Conservation (phyloP, 2,797 vertebrate species). For the Chloroceryle amazona region DNA sequence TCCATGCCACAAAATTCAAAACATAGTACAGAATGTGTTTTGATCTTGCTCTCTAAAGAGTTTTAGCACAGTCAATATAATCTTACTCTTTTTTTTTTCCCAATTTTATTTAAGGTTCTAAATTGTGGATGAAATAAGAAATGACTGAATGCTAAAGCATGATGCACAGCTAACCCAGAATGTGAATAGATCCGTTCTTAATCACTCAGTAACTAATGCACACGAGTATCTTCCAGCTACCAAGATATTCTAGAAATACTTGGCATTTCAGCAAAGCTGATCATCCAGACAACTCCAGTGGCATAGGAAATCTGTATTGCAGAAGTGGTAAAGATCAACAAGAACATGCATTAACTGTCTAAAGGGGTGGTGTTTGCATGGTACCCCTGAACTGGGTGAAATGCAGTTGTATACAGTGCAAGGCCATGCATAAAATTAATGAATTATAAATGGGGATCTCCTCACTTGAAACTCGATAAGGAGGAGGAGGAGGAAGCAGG, state of each 20-base stretch:
- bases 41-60: background rate
- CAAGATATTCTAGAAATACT: background rate
- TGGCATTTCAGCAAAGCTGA: background rate
- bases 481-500: constrained; percentile 4
- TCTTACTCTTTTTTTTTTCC: background rate
- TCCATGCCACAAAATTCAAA: background rate
- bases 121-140: background rate
- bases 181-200: background rate
- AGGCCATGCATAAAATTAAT: background rate
- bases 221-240: background rate
- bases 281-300: background rate
- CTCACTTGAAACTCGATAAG: constrained; percentile 1
- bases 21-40: background rate
- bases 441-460: constrained; percentile 5
- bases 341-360: background rate
- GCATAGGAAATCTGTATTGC: background rate
- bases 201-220: background rate
- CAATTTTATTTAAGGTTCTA: background rate
- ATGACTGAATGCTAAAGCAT: background rate
- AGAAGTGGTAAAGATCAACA: background rate
- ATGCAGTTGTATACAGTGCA: background rate
- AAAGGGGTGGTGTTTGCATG: background rate
- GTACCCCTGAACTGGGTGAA: background rate
- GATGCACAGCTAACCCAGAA: background rate
- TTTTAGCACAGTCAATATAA: background rate